These are phyloP conservation scores for Eumaeus atala DNA, from an alignment of 1,140 invertebrate genomes.

Conservation along the genomic window DNA sequence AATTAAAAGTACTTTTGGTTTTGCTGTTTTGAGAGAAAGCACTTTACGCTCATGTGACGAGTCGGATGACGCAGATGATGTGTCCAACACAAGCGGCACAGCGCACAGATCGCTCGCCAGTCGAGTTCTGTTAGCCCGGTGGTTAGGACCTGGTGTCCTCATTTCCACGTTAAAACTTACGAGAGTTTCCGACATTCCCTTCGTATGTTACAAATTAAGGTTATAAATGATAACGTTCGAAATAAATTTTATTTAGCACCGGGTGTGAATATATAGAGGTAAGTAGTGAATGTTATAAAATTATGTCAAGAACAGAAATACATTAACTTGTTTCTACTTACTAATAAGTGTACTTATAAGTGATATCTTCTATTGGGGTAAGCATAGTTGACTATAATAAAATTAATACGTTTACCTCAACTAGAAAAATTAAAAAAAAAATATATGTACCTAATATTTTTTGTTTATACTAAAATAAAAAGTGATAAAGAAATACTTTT, in stretches of 20 bases:
- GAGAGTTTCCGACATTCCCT: slow-evolving; percentile 27
- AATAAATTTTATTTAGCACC: slow-evolving; percentile 23
- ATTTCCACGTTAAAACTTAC: slow-evolving; percentile 23
- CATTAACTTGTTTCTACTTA: too few species aligned
- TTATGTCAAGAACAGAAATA: too few species aligned
- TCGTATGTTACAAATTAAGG: slow-evolving; percentile 21
- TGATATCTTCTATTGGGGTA: too few species aligned
- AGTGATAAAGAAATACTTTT: too few species aligned
- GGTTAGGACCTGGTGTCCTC: slow-evolving; percentile 35
- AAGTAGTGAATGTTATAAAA: slow-evolving; percentile 18
- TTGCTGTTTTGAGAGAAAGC: slow-evolving; percentile 54
- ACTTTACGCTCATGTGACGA: slow-evolving; percentile 59
- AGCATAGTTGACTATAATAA: too few species aligned
- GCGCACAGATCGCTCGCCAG: slow-evolving; percentile 29
- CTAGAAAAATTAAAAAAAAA: too few species aligned
- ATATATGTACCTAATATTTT: too few species aligned
- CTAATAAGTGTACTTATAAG: too few species aligned
- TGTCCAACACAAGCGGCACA: slow-evolving; percentile 36
- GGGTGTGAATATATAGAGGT: slow-evolving; percentile 22
- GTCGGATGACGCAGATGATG: slow-evolving; percentile 65
- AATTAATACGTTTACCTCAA: too few species aligned
- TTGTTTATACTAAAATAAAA: too few species aligned
- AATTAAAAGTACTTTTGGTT: slow-evolving; percentile 39
- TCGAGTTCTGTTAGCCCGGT: slow-evolving; percentile 42
- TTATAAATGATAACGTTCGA: slow-evolving; percentile 32